phyloP scores from a whole-genome alignment of 2,113 vertebrate genomes.

The Loxodonta africana region DNA sequence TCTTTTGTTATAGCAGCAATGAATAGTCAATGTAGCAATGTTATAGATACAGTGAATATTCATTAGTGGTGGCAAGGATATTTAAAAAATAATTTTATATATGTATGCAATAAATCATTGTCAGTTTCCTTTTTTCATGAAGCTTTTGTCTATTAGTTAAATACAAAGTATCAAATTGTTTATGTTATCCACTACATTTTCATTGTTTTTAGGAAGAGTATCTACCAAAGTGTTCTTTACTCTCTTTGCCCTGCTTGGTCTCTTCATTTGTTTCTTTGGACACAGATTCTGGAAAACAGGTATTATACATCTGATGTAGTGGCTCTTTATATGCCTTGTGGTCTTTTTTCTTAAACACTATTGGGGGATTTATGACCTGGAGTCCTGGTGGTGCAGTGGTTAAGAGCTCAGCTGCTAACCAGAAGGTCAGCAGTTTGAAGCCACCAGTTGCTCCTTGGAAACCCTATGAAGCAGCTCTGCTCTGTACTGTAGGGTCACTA shows the following conservation, averaged over 20 bases:
- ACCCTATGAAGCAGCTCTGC: too few species aligned
- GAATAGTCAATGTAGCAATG: too few species aligned
- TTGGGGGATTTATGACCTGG: neutral
- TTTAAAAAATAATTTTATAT: neutral
- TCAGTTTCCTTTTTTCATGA: neutral
- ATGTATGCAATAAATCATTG: neutral
- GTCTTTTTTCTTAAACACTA: neutral
- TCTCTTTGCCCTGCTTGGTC: constrained; percentile 91
- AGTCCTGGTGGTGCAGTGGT: too few species aligned
- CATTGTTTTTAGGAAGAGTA: constrained; percentile 88
- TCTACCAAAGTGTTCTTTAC: constrained; percentile 96
- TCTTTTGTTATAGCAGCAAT: neutral
- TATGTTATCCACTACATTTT: neutral
- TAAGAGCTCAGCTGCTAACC: too few species aligned
- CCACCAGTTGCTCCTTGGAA: too few species aligned
- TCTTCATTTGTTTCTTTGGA: constrained; percentile 96
- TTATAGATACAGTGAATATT: neutral
- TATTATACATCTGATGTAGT: constrained; percentile 69
- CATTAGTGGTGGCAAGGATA: neutral
- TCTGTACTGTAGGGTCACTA: too few species aligned
- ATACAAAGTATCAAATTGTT: neutral
- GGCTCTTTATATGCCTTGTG: neutral
- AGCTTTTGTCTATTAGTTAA: constrained; percentile 6
- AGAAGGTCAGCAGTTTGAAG: too few species aligned
- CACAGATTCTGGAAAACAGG: constrained; percentile 98